Conservation (phyloP, 2,113 vertebrate species). For the Chrysemys picta region DNA sequence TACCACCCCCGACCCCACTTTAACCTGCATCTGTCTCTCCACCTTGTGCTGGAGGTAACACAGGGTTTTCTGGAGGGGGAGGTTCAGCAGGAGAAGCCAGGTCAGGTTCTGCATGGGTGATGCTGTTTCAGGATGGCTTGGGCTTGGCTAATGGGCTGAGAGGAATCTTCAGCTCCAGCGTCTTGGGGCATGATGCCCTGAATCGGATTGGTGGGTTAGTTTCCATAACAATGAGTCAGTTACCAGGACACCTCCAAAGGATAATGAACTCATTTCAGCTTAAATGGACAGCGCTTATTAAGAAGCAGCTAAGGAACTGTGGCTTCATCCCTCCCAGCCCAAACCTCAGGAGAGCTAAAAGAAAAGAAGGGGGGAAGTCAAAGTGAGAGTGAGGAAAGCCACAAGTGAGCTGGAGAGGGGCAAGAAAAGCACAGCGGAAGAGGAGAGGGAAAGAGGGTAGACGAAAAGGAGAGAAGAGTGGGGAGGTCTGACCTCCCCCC, state of each 20-base stretch:
- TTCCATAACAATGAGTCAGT: background rate
- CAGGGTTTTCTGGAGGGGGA: background rate
- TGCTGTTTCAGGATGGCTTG: background rate
- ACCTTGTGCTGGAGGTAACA: background rate
- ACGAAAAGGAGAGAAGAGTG: background rate
- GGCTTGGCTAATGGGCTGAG: background rate
- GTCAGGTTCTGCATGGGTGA: background rate
- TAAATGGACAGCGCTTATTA: background rate
- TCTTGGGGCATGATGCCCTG: background rate
- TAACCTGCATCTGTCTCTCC: background rate
- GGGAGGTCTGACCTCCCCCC: background rate
- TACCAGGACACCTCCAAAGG: background rate
- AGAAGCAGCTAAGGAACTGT: background rate
- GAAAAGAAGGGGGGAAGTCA: background rate
- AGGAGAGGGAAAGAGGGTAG: background rate
- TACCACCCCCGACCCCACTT: background rate
- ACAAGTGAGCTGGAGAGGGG: background rate
- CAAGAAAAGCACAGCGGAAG: background rate
- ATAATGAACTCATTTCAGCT: background rate
- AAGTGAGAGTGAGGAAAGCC: background rate
- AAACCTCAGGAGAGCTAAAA: background rate
- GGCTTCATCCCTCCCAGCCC: background rate
- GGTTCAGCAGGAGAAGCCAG: background rate
- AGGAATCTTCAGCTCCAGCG: background rate
- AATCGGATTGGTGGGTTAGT: background rate